phyloP scores from a whole-genome alignment of 2,113 vertebrate species.

The Genyomyrus donnyi region DNA sequence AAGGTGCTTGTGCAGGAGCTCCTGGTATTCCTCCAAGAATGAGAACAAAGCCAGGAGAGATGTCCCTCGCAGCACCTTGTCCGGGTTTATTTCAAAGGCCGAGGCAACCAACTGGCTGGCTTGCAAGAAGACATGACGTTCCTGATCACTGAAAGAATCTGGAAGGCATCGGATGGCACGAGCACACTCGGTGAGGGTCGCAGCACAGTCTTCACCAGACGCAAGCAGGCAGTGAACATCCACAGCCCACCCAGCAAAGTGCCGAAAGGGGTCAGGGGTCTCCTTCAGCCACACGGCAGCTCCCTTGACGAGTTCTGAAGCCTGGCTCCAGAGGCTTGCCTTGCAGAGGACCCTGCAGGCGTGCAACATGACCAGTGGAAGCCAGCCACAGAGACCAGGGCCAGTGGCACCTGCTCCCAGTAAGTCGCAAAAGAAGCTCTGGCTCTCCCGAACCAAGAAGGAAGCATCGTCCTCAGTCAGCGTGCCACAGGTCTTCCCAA shows the following conservation, averaged over 20 bases:
- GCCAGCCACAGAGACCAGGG: background rate
- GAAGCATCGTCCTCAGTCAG: conserved; percentile 50
- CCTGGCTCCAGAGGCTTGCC: conserved; percentile 38
- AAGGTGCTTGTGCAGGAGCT: conserved; percentile 43
- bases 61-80: conserved; percentile 30
- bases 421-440: conserved; percentile 25
- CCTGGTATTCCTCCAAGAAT: conserved; percentile 64
- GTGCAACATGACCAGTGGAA: conserved; percentile 55
- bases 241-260: conserved; percentile 49
- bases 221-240: conserved; percentile 42
- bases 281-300: conserved; percentile 26
- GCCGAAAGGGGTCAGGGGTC: conserved; percentile 21
- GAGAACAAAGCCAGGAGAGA: conserved; percentile 56
- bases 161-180: conserved; percentile 46
- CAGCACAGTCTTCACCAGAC: background rate
- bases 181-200: conserved; percentile 50
- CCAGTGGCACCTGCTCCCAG: background rate
- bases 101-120: conserved; percentile 63
- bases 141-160: conserved; percentile 21
- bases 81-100: conserved; percentile 47
- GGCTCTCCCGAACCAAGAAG: conserved; percentile 53
- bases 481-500: conserved; percentile 39
- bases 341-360: conserved; percentile 64
- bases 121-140: conserved; percentile 57
- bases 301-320: conserved; percentile 35